Conservation (phyloP, 2,113 vertebrate genomes). For the Eulemur rufifrons region DNA sequence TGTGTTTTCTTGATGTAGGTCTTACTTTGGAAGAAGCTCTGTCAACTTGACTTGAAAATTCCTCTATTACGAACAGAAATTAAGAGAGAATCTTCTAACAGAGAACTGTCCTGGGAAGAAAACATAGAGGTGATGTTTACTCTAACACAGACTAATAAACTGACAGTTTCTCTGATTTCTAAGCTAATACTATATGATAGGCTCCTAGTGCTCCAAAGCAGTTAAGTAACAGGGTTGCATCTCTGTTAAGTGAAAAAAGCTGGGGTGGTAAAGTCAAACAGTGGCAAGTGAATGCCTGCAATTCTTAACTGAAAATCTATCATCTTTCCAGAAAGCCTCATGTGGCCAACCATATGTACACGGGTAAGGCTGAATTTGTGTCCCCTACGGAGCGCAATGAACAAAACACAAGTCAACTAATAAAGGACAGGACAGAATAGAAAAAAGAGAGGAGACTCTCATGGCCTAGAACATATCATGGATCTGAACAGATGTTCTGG, state of each 20-base stretch:
- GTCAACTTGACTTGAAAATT: not conserved
- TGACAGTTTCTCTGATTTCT: constrained; percentile 5
- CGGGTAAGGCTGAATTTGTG: not conserved
- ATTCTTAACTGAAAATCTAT: not conserved
- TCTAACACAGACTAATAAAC: constrained; percentile 24
- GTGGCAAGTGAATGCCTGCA: not conserved
- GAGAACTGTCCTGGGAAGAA: constrained; percentile 3
- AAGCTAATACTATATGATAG: not conserved
- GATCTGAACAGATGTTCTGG: not conserved
- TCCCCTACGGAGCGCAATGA: not conserved
- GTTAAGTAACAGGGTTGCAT: not conserved
- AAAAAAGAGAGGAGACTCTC: not conserved
- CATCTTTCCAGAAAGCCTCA: not conserved
- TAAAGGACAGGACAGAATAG: not conserved
- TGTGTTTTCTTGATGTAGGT: not conserved
- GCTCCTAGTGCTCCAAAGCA: not conserved
- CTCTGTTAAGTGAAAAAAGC: not conserved
- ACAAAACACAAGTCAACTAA: constrained; percentile 20
- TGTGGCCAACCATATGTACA: not conserved
- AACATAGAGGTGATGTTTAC: not conserved
- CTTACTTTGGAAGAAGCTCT: constrained; percentile 20
- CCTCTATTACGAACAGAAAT: constrained; percentile 10
- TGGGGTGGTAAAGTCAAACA: not conserved
- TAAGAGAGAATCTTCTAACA: not conserved
- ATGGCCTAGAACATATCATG: not conserved